Evolutionary conservation across 2,888 invertebrate species (phyloP), one percentile per base, ranked within the genome.

Genomic region (Chironomus riparius): DNA sequence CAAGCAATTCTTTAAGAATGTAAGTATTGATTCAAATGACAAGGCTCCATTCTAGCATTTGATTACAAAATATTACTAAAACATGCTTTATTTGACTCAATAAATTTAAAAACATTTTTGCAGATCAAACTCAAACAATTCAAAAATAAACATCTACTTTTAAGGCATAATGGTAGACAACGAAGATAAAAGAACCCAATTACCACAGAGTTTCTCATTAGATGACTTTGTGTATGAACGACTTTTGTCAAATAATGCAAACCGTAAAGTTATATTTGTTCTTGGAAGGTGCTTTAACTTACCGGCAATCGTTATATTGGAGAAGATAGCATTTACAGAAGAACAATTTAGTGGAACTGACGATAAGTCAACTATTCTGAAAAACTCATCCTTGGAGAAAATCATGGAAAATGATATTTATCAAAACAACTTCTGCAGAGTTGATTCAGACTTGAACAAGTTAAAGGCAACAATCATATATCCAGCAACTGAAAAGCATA

Each of bases 401-500:
- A 86, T 88, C 77, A 92, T 92, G 81, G 87, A 89, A 47, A 95
- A 95, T 85, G 94, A 95, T 82, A 90, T 94, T 81, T 95, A 95
- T 82, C 92, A 92, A 13, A 91, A 91, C 81, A 95, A 91, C 82
- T 89, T 89, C 80, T 92, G 91, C 83, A 88, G 87, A 79, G 91
- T 91, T 0, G 85, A 84, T 5, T 80, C 85, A 22, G 83, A 87
- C 47, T 81, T 89, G 24, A 91, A 91, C 81, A 88, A 88, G 79
- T 86, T 98, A 3, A 97, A 97, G 82, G 88, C 93, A 0, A 94
- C 94, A 7, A 87, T 98, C 28, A 93, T 98, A 78, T 93, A 92
- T 83, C 99, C 99, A 2, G 98, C 97, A 0, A 95, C 95, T 38
- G 90, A 93, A 76, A 94, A 95, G 81, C 97, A 98, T 80, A 91